phyloP scores from a whole-genome alignment of 2,888 invertebrate genomes.

The Odontocolon sp. region DNA sequence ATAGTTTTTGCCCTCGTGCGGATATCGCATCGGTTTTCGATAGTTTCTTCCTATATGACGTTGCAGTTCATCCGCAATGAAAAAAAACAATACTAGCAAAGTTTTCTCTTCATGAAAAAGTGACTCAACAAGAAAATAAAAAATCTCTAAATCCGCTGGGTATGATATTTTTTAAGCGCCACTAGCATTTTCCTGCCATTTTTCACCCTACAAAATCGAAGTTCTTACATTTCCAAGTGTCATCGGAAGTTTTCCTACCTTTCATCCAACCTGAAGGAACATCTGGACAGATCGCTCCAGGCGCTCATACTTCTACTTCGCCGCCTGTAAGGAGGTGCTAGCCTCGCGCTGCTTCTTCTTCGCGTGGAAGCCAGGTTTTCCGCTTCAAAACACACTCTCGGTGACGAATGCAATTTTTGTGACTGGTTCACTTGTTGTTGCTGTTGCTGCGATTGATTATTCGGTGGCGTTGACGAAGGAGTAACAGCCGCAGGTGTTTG shows the following conservation, averaged over 20 bases:
- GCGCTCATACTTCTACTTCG: slow-evolving; percentile 89
- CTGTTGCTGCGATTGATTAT: slow-evolving; percentile 53
- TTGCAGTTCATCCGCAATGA: not conserved
- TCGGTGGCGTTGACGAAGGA: slow-evolving; percentile 75
- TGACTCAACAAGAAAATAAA: no score
- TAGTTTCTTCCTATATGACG: slow-evolving; percentile 13
- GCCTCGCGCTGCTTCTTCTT: slow-evolving; percentile 73
- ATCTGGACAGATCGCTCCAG: slow-evolving; percentile 93
- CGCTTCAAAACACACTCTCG: slow-evolving; percentile 85
- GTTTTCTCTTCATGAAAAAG: slow-evolving; percentile 3
- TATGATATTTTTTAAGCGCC: not conserved
- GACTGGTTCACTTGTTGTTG: slow-evolving; percentile 59
- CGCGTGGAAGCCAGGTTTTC: slow-evolving; percentile 77
- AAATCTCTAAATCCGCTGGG: no score
- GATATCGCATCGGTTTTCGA: slow-evolving; percentile 41
- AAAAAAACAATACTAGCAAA: slow-evolving; percentile 13
- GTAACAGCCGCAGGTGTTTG: slow-evolving; percentile 74
- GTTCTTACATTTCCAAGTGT: not conserved
- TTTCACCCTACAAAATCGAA: not conserved
- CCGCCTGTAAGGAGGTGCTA: slow-evolving; percentile 80
- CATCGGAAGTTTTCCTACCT: slow-evolving; percentile 81
- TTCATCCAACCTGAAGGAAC: slow-evolving; percentile 91
- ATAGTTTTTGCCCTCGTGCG: not conserved
- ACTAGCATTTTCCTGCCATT: not conserved
- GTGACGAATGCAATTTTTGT: slow-evolving; percentile 68